Conservation (phyloP, 2,888 invertebrate species). For the Sisyra nigra region DNA sequence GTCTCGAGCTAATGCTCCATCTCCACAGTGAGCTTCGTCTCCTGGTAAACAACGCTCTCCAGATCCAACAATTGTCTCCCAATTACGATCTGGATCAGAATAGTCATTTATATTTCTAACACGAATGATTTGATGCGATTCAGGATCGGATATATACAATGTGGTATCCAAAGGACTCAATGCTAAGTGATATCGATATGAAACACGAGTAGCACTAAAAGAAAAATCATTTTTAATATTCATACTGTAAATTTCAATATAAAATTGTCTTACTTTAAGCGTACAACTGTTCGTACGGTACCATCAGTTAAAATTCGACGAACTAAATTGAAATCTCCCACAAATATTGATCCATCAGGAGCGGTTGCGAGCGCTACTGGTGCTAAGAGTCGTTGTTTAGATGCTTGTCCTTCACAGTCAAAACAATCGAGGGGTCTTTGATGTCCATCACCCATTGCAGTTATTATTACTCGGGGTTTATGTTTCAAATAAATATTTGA, state of each 20-base stretch:
- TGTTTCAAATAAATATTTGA: conserved; percentile 89
- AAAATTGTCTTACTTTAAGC: conserved; percentile 53
- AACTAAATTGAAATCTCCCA: conserved; percentile 91
- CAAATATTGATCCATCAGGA: conserved; percentile 84
- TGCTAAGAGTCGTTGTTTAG: conserved; percentile 67
- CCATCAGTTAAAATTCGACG: conserved; percentile 77
- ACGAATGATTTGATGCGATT: conserved; percentile 83
- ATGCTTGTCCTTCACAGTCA: conserved; percentile 65
- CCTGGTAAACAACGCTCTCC: conserved; percentile 87
- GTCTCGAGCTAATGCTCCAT: conserved; percentile 80
- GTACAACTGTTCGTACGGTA: conserved; percentile 59
- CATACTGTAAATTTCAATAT: not conserved
- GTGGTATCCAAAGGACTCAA: conserved; percentile 86
- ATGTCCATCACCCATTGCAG: conserved; percentile 82
- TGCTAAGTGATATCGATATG: conserved; percentile 94
- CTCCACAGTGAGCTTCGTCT: conserved; percentile 90
- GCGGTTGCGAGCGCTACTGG: conserved; percentile 87
- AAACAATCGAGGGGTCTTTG: conserved; percentile 74
- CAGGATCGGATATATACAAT: conserved; percentile 90
- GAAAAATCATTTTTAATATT: conserved; percentile 13
- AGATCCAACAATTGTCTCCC: conserved; percentile 89
- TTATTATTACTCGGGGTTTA: conserved; percentile 78
- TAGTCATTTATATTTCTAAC: conserved; percentile 71
- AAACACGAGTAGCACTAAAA: conserved; percentile 76
- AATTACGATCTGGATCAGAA: conserved; percentile 77